Base-by-base conservation (phyloP, 2,797 vertebrate genomes). In the Lacerta agilis region DNA sequence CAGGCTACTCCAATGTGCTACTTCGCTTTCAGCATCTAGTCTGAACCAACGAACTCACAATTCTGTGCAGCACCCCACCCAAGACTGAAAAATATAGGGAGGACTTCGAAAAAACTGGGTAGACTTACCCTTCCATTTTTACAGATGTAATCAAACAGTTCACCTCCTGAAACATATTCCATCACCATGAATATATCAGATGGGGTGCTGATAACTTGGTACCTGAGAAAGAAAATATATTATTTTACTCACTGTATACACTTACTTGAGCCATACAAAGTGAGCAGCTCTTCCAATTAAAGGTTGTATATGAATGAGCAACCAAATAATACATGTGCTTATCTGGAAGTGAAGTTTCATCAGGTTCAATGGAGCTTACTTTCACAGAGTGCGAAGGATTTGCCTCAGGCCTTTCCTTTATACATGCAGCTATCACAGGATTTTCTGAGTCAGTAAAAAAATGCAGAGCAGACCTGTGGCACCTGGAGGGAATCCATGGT, bases 101-200 rank as follows among this genome's bases (percentile, higher is more conserved):
- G 87, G 86, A 90, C 72, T 77, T 33, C 88, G 5, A 1, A 79
- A 17, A 92, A 10, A 0, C 64, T 20, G 15, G 67, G 82, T 86
- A 55, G 49, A 55, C 97, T 96, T 98, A 99, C 99, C 98, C 98
- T 99, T 97, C 99, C 99, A 96, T 99, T 99, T 97, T 99, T 99
- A 97, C 98, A 99, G 96, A 99, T 99, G 96, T 99, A 99, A 97
- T 99, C 99, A 92, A 99, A 99, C 80, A 99, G 98, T 95, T 99
- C 99, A 95, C 99, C 99, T 91, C 99, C 99, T 41, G 99, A 98
- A 94, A 99, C 99, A 94, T 99, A 99, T 90, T 99, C 99, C 99
- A 99, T 99, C 94, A 99, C 99, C 99, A 99, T 99, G 96, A 99
- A 99, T 96, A 99, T 99, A 95, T 99, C 99, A 91, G 99, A 99